phyloP scores from a whole-genome alignment of 2,797 vertebrate genomes.

The Coregonus suidteri region DNA sequence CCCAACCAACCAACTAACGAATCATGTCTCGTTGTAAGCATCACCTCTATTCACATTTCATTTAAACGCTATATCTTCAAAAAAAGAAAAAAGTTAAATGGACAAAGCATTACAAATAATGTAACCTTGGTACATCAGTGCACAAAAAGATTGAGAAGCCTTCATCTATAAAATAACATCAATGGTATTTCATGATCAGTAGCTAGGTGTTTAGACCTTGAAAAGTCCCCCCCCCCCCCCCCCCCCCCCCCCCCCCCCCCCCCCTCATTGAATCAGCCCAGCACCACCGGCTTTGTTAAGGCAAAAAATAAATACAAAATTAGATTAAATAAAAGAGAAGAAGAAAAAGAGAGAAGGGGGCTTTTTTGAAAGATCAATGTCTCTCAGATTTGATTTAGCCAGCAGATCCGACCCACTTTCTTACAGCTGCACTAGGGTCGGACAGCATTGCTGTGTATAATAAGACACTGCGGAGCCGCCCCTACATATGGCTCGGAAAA shows the following conservation, averaged over 20 bases:
- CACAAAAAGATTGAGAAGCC: slow-evolving; percentile 1
- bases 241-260: too few relatives aligned
- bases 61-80: neutral
- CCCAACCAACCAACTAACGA: neutral
- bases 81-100: slow-evolving; percentile 11
- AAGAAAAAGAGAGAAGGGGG: slow-evolving; percentile 10
- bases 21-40: neutral
- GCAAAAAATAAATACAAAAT: slow-evolving; percentile 51
- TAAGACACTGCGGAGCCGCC: too few relatives aligned
- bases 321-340: too few relatives aligned
- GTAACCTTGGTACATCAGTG: neutral
- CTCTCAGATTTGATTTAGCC: slow-evolving; percentile 3
- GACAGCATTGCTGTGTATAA: too few relatives aligned
- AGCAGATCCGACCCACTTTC: too few relatives aligned
- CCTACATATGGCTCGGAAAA: too few relatives aligned
- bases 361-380: slow-evolving; percentile 14
- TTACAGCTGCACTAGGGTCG: too few relatives aligned
- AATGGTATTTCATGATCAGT: neutral
- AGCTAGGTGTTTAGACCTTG: neutral
- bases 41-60: neutral
- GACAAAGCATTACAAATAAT: slow-evolving; percentile 6
- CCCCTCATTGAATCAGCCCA: slow-evolving; percentile 29
- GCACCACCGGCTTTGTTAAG: slow-evolving; percentile 63
- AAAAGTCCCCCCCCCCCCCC: neutral
- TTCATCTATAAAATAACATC: neutral